Percentiles rank a stretch among this genome's conserved stretches.
These are phyloP conservation scores for Scaptomyza caliginosa DNA, from an alignment of 2,888 invertebrate species.

Conservation along the genomic window DNA sequence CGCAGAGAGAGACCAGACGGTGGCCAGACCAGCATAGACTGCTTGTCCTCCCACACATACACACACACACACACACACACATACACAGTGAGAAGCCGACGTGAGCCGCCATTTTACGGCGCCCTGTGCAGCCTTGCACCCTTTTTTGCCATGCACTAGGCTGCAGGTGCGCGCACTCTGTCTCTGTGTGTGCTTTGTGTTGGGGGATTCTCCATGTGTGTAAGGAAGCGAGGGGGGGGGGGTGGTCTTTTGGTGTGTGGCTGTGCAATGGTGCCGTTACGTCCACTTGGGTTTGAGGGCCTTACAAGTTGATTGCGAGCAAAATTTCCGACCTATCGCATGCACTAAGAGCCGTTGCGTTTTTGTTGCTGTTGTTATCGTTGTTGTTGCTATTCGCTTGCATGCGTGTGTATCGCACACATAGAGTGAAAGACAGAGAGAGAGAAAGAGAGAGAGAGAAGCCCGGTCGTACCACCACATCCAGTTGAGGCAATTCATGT, in stretches of 20 bases:
- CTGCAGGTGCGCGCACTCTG: constrained; percentile 47
- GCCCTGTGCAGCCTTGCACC: constrained; percentile 61
- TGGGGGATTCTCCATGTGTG: too few relatives aligned
- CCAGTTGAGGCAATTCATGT: constrained; percentile 34
- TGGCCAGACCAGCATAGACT: constrained; percentile 32
- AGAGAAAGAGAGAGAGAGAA: not conserved
- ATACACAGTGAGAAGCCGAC: constrained; percentile 23
- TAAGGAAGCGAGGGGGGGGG: too few relatives aligned
- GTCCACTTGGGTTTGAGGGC: constrained; percentile 43
- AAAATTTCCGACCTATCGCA: constrained; percentile 77
- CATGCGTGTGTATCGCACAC: constrained; percentile 53
- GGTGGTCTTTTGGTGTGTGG: not conserved
- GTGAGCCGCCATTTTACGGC: constrained; percentile 73
- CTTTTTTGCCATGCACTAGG: constrained; percentile 43
- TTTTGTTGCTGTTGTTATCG: constrained; percentile 49
- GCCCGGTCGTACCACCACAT: constrained; percentile 12
- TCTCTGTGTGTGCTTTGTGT: constrained; percentile 4
- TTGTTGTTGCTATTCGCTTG: constrained; percentile 31
- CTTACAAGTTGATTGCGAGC: constrained; percentile 66
- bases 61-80: not conserved
- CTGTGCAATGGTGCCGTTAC: constrained; percentile 9
- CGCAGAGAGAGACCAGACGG: constrained; percentile 24
- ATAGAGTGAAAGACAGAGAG: not conserved
- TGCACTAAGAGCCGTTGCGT: constrained; percentile 70
- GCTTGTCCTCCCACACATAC: constrained; percentile 17